phyloP scores from a whole-genome alignment of 2,888 invertebrate species.

The Eilema depressum region DNA sequence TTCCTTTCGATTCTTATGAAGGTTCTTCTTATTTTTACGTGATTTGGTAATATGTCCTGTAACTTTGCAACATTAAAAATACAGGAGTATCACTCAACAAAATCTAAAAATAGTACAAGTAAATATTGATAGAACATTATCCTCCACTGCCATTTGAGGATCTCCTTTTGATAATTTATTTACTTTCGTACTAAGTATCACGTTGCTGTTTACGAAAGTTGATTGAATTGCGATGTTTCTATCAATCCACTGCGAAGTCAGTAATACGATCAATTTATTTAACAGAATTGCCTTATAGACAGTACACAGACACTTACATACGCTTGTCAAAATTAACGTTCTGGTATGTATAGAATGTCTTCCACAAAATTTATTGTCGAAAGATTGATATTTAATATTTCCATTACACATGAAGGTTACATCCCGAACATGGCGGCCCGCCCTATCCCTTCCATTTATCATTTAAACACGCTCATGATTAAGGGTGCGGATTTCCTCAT shows the following conservation, averaged over 20 bases:
- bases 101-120: too few relatives aligned
- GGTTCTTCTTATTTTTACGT: too few relatives aligned
- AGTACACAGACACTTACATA: too few relatives aligned
- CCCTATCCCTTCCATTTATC: conserved; percentile 47
- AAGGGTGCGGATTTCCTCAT: conserved; percentile 48
- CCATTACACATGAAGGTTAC: conserved; percentile 20
- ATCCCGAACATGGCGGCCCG: conserved; percentile 25
- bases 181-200: neutral
- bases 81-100: neutral
- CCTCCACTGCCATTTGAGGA: neutral
- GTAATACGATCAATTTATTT: neutral
- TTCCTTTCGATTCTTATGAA: too few relatives aligned
- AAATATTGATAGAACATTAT: neutral
- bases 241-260: neutral
- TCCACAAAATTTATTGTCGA: conserved; percentile 7
- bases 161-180: neutral
- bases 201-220: neutral
- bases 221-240: neutral
- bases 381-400: conserved; percentile 23
- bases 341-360: neutral
- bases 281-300: neutral
- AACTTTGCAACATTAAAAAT: neutral
- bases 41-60: neutral
- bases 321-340: neutral
- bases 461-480: conserved; percentile 53